Percentiles rank a stretch among this genome's conserved stretches.
Conservation (phyloP, 2,797 vertebrate species). For the Micrastur ruficollis region DNA sequence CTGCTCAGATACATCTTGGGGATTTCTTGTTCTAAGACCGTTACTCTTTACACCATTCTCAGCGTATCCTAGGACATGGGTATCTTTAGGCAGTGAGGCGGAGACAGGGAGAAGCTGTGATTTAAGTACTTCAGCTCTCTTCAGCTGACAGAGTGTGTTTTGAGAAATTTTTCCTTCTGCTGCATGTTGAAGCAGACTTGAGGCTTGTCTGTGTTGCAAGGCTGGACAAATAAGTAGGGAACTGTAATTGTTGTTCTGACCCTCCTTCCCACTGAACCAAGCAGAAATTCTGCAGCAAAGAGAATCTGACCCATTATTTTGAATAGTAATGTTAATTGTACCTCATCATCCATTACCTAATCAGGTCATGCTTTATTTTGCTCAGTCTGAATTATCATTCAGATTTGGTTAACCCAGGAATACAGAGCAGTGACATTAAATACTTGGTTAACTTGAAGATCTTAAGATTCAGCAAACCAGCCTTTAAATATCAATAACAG, state of each 20-base stretch:
- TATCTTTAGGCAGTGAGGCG: neutral
- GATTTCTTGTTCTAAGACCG: neutral
- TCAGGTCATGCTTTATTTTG: constrained; percentile 27
- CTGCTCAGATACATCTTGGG: neutral
- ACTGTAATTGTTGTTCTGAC: constrained; percentile 30
- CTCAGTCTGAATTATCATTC: constrained; percentile 2
- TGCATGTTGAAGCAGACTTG: constrained; percentile 1
- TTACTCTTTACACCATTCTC: neutral
- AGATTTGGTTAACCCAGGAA: constrained; percentile 42
- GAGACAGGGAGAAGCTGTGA: neutral
- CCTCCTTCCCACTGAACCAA: constrained; percentile 31
- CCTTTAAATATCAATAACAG: constrained; percentile 9
- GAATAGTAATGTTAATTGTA: constrained; percentile 20
- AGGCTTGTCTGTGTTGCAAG: neutral
- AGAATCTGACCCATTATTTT: constrained; percentile 21
- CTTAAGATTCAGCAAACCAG: neutral
- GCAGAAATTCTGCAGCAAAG: constrained; percentile 24
- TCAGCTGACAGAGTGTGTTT: neutral
- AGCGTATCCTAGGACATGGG: neutral
- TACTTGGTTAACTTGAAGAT: constrained; percentile 22
- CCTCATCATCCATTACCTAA: constrained; percentile 16
- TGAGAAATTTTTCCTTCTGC: neutral
- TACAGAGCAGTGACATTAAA: constrained; percentile 16
- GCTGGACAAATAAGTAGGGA: constrained; percentile 18
- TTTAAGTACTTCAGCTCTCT: neutral